Base-by-base conservation (phyloP, 1,140 invertebrate genomes). In the Scaptomyza graminum region DNA sequence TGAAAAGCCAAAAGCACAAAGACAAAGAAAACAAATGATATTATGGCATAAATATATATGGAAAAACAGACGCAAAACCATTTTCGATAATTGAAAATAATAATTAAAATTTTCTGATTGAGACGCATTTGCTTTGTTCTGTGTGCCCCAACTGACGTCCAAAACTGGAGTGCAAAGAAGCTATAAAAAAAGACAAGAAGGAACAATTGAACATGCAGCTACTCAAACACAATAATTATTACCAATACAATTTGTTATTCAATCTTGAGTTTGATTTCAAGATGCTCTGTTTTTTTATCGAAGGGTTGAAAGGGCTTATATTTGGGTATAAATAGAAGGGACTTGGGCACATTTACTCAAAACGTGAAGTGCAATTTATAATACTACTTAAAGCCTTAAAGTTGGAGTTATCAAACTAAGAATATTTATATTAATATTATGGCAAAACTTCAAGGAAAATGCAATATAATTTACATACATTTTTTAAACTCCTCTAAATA, bases 11-110 rank as follows among this genome's bases (percentile, higher is more conserved):
- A 34, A n/a, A n/a, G 13, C 3, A 47, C 15, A 68, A 13, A 18
- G 25, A 47, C 50, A 41, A 5, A 51, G 56, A 47, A 56, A 52
- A 56, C 2, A 2, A 12, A 5, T 5, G 25, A 11, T 39, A 39
- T 39, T 39, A 12, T 39, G 28, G 28, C 5, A 31, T 9, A n/a
- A n/a, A 57, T 56, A 71, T 66, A n/a, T n/a, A n/a, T n/a, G n/a
- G 44, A 47, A 67, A 22, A 49, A 75, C 66, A 76, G 73, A 90
- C 71, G 79, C 83, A 68, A 66, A 79, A 77, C 34, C 81, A 85
- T 90, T 87, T 90, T 89, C 88, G 74, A 84, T 90, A 90, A 90
- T 90, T 90, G 88, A 90, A 90, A 90, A 90, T 74, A 88, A 90
- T 88, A 90, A 90, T 90, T 90, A 90, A 90, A 90, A 90, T 90